Percentiles rank a stretch among this genome's conserved stretches.
Conservation (phyloP, 1,140 invertebrate species). For the Muscidifurax raptorellus region DNA sequence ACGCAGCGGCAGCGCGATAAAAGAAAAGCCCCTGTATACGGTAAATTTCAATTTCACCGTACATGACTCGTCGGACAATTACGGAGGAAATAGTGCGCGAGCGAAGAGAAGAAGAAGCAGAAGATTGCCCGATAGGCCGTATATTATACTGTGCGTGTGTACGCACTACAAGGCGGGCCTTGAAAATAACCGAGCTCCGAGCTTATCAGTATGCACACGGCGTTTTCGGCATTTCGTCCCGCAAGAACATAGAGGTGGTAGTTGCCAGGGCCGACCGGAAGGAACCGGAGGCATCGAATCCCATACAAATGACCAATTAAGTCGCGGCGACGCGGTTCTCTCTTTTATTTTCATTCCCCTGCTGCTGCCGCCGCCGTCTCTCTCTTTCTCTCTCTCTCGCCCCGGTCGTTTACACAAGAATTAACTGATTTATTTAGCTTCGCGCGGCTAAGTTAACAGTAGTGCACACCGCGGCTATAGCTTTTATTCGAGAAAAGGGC, state of each 20-base stretch:
- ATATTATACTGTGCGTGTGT: not conserved
- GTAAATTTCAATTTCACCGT: conserved; percentile 40
- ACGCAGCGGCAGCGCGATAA: conserved; percentile 17
- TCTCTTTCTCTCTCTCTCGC: not conserved
- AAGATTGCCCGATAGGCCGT: conserved; percentile 19
- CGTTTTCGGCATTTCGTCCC: conserved; percentile 51
- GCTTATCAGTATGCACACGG: conserved; percentile 58
- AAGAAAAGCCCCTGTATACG: not conserved
- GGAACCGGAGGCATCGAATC: conserved; percentile 54
- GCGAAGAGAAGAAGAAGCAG: conserved; percentile 7
- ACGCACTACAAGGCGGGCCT: conserved; percentile 34
- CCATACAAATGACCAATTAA: conserved; percentile 59
- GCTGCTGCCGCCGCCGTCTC: not conserved
- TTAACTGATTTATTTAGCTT: conserved; percentile 40
- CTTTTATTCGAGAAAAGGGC: conserved; percentile 12
- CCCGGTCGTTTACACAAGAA: conserved; percentile 36
- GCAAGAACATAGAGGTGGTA: conserved; percentile 40
- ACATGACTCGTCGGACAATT: conserved; percentile 21
- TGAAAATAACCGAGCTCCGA: conserved; percentile 54
- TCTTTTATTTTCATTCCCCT: conserved; percentile 6
- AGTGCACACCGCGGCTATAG: not conserved
- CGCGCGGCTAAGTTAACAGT: not conserved
- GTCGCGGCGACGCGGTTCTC: not conserved
- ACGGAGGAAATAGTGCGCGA: conserved; percentile 25
- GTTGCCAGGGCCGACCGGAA: conserved; percentile 53